Evolutionary conservation across 2,888 invertebrate genomes (phyloP).

Genomic region (Rambutsinella grinnellia): DNA sequence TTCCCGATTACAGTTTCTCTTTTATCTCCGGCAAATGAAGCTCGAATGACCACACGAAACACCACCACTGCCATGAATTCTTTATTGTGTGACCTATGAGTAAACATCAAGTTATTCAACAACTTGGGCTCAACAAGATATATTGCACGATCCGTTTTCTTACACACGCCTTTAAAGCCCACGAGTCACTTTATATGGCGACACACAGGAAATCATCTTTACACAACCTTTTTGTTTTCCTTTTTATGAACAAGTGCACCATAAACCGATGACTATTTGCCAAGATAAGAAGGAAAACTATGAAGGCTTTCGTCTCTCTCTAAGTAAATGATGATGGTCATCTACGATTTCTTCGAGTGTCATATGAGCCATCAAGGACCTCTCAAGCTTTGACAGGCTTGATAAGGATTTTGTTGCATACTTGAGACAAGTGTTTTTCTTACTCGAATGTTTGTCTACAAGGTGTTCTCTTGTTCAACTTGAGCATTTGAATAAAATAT

Average conservation of each 20-base stretch:
- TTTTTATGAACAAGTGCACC: background rate
- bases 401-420: constrained; percentile 28
- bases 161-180: constrained; percentile 19
- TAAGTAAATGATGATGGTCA: background rate
- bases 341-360: constrained; percentile 27
- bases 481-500: too few species aligned
- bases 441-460: background rate
- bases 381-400: constrained; percentile 28
- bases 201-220: constrained; percentile 26
- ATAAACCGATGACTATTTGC: background rate
- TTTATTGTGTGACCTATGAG: too few species aligned
- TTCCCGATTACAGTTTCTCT: too few species aligned
- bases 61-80: too few species aligned
- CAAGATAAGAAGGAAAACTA: constrained; percentile 4
- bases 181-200: constrained; percentile 37
- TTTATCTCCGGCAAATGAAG: too few species aligned
- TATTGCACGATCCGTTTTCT: constrained; percentile 19
- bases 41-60: too few species aligned
- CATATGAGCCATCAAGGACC: constrained; percentile 43
- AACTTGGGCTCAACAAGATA: constrained; percentile 11
- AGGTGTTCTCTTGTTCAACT: background rate
- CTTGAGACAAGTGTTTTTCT: constrained; percentile 26
- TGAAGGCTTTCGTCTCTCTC: background rate
- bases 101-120: constrained; percentile 3
- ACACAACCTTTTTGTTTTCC: background rate